phyloP scores from a whole-genome alignment of 2,797 vertebrate genomes.

The Diceros bicornis region DNA sequence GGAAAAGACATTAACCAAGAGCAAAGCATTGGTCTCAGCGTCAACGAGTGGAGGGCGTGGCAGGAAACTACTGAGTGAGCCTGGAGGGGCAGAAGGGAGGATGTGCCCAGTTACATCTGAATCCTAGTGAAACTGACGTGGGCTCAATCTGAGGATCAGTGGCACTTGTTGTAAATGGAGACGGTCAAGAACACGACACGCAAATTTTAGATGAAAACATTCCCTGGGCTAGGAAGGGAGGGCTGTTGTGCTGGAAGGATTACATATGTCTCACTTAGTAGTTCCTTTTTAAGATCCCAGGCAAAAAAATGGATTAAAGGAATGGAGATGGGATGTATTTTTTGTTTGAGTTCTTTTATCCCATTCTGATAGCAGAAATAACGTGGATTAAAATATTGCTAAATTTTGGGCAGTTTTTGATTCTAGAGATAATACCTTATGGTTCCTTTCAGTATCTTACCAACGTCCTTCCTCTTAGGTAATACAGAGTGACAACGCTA shows the following conservation, averaged over 20 bases:
- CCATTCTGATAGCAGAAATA: background rate
- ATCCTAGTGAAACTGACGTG: background rate
- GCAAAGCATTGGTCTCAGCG: no score
- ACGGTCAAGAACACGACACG: background rate
- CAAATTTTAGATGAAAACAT: background rate
- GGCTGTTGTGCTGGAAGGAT: rapidly evolving
- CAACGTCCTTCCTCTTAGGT: rapidly evolving
- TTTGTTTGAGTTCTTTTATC: background rate
- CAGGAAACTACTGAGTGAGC: no score
- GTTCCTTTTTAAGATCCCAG: background rate
- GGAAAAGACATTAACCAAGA: no score
- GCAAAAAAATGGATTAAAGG: background rate
- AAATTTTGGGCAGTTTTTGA: background rate
- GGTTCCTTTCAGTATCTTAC: background rate
- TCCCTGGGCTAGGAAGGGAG: background rate
- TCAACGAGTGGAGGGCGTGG: no score
- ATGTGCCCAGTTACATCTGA: rapidly evolving
- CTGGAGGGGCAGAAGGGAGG: background rate
- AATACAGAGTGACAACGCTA: background rate
- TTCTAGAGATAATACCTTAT: background rate
- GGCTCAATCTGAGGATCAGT: background rate
- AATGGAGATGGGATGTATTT: no score
- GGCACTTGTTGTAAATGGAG: background rate
- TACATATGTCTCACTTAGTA: background rate
- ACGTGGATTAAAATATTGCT: background rate